Base-by-base conservation (phyloP, 53 echinoderm and acorn worm species). In the Zoroaster sp. region DNA sequence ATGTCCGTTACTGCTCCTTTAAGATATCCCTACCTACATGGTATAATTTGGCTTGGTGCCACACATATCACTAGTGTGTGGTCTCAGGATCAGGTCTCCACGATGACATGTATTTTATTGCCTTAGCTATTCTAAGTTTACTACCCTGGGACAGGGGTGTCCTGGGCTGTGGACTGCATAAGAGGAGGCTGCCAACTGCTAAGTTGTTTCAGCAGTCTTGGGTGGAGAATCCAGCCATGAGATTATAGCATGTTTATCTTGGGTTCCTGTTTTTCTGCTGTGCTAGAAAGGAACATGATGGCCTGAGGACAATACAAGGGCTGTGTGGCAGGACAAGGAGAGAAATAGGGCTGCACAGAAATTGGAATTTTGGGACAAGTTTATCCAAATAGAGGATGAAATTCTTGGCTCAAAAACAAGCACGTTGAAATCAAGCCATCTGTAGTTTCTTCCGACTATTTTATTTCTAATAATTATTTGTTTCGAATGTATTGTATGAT, bases 31-130 rank as follows among this genome's bases (percentile, higher is more conserved):
- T 80, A 80, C 81, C 81, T 81, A 67, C 81, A 30, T 81, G 80
- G 80, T 15, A 49, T 37, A 34, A n/a, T n/a, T 71, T 85, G 85
- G 71, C 70, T 71, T 35, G 47, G 31, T 85, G 69, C 72, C 85
- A 85, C 71, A 85, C 85, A 85, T 85, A 85, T 85, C 71, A 35
- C 49, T n/a, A 9, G 85, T 85, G 85, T 85, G 85, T 85, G 85
- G 85, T 85, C 85, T 36, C 21, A 37, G 14, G 51, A 47, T 85
- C 85, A 85, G 70, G 34, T 17, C 11, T 17, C 37, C 39, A 21
- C 11, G 69, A 69, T 85, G 85, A 85, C 85, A 85, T 85, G 85
- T 30, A 52, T 85, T 71, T 71, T 85, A 85, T 49, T 85, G 85
- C 71, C 85, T 46, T 47, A 49, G 70, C 71, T 25, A 70, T 85